phyloP scores from a whole-genome alignment of 2,113 vertebrate species.

The Rhea pennata region DNA sequence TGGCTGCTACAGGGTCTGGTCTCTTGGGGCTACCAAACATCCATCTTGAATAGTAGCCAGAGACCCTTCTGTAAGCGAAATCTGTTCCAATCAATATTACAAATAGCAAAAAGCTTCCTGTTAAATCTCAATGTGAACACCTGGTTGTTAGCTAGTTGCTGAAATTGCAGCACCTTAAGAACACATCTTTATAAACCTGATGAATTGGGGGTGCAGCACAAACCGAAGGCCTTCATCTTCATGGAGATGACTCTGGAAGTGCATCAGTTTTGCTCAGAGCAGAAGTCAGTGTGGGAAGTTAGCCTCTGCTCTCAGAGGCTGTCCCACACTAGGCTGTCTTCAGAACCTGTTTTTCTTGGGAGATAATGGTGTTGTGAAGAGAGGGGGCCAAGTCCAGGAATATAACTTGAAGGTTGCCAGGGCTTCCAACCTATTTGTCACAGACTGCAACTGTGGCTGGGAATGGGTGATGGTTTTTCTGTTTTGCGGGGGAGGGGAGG shows the following conservation, averaged over 20 bases:
- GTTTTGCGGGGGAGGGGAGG: not conserved
- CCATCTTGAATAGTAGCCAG: not conserved
- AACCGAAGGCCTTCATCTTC: not conserved
- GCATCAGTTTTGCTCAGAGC: not conserved
- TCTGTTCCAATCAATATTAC: not conserved
- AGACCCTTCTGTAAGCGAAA: not conserved
- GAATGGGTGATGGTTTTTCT: not conserved
- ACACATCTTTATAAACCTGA: not conserved
- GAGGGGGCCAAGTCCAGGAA: not conserved
- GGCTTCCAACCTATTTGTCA: not conserved
- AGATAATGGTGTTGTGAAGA: not conserved
- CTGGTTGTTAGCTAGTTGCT: not conserved
- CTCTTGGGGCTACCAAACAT: not conserved
- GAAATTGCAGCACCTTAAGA: not conserved
- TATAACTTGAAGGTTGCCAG: not conserved
- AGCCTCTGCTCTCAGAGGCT: not conserved
- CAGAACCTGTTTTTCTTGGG: not conserved
- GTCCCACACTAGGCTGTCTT: not conserved
- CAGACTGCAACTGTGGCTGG: not conserved
- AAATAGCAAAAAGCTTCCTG: not conserved
- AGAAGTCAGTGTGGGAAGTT: not conserved
- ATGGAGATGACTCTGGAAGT: not conserved
- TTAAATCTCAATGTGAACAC: not conserved
- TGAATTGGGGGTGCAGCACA: not conserved
- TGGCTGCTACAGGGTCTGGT: not conserved